Base-by-base conservation (phyloP, 2,888 invertebrate genomes). In the Ormyrus nitidulus region DNA sequence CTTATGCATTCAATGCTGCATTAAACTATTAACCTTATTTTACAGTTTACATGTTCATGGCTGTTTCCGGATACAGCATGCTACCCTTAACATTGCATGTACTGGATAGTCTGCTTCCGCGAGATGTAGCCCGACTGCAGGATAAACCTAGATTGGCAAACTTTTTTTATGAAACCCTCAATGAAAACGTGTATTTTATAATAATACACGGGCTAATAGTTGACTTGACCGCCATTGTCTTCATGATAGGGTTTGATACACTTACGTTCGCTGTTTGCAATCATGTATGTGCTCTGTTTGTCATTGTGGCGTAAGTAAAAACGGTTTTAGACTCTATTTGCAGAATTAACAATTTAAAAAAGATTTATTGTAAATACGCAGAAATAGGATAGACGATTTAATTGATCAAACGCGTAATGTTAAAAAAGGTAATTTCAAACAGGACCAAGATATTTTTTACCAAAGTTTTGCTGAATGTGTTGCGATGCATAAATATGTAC, bases 231-330 rank as follows among this genome's bases (percentile, higher is more conserved):
- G 58, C 59, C 8, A 76, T 81, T 7, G 54, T 79, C 6, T 76
- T 78, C 9, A 51, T 78, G 7, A 68, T 79, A 7, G 81, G 81
- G 3, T 79, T 78, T 44, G 81, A 81, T 53, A 81, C 75, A 4
- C 72, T 81, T 11, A 68, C 49, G 5, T 76, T 66, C n/a, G 66
- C 49, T 53, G 53, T 77, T 48, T 13, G 65, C 0, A 61, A 81
- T 61, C 79, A 81, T 6, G 64, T 49, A 0, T 81, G 76, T 34
- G 73, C 76, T 6, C 59, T 81, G 4, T 81, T 81, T 34, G 54
- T 70, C 0, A 70, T 81, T 34, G 65, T 81, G 5, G 51, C 68
- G 81, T 81, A 69, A 79, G 74, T 69, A 34, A 34, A 34, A 0
- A 34, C 4, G 34, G 34, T 34, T 34, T 34, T 34, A 34, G 34